These are phyloP conservation scores for Felis chaus DNA, from an alignment of 2,113 vertebrate species.

Conservation along the genomic window DNA sequence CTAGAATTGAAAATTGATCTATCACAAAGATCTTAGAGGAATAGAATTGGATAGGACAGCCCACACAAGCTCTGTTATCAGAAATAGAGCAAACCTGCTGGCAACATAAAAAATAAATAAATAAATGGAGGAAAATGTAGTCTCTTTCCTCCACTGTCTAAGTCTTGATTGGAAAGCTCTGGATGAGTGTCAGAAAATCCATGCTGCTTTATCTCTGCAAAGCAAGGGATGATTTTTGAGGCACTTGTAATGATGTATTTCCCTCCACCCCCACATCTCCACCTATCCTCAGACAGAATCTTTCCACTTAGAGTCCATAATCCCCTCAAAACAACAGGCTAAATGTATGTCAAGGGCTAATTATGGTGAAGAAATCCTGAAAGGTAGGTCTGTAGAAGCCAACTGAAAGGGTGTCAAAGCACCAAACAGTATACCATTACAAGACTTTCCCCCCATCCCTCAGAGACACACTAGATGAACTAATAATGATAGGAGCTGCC, in stretches of 20 bases:
- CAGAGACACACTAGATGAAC: background rate
- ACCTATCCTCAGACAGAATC: background rate
- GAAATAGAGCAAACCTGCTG: background rate
- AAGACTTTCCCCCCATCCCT: background rate
- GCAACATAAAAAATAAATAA: background rate
- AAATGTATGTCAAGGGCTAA: background rate
- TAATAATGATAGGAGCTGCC: background rate
- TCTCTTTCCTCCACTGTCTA: background rate
- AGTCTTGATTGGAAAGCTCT: background rate
- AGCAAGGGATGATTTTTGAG: background rate
- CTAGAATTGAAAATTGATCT: slow-evolving; percentile 21
- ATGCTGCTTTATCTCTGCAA: background rate
- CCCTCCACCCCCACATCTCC: background rate
- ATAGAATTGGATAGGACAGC: background rate
- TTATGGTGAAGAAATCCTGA: background rate
- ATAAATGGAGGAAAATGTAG: background rate
- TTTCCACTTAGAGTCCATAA: background rate
- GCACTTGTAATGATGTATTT: background rate
- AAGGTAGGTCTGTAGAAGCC: background rate
- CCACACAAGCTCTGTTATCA: background rate
- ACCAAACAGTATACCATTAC: background rate
- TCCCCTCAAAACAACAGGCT: background rate
- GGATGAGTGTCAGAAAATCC: background rate
- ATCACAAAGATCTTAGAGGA: background rate
- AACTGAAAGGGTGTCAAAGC: background rate